Conservation (phyloP, 2,113 vertebrate species). For the Syrrhaptes paradoxus region DNA sequence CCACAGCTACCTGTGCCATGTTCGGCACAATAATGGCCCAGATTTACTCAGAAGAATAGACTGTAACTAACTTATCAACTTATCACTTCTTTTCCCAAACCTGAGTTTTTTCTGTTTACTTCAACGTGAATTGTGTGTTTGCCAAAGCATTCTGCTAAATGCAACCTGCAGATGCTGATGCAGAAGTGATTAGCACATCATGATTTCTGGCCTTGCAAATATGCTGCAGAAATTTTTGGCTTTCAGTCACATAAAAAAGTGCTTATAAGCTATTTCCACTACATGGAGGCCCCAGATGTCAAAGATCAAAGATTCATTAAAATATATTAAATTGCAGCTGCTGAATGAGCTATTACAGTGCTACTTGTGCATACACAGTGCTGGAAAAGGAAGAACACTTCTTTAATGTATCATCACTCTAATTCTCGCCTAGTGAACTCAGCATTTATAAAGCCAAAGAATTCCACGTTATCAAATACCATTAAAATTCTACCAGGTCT, state of each 20-base stretch:
- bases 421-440: background rate
- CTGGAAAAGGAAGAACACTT: background rate
- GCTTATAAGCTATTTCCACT: background rate
- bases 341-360: background rate
- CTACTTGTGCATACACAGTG: background rate
- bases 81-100: background rate
- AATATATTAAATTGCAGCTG: conserved; percentile 12
- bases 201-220: background rate
- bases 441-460: conserved; percentile 28
- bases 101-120: background rate
- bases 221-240: background rate
- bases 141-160: background rate
- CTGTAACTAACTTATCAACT: background rate
- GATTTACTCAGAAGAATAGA: background rate
- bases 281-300: background rate
- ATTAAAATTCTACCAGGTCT: background rate
- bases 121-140: background rate
- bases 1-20: background rate
- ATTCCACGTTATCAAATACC: background rate
- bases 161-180: background rate
- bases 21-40: background rate
- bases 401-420: background rate
- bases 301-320: conserved; percentile 33
- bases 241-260: background rate
- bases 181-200: background rate